A percentile compares a stretch with the other conserved stretches of the same genome.
Evolutionary conservation across 2,113 vertebrate genomes (phyloP).

Genomic region (Marcusenius ussheri): DNA sequence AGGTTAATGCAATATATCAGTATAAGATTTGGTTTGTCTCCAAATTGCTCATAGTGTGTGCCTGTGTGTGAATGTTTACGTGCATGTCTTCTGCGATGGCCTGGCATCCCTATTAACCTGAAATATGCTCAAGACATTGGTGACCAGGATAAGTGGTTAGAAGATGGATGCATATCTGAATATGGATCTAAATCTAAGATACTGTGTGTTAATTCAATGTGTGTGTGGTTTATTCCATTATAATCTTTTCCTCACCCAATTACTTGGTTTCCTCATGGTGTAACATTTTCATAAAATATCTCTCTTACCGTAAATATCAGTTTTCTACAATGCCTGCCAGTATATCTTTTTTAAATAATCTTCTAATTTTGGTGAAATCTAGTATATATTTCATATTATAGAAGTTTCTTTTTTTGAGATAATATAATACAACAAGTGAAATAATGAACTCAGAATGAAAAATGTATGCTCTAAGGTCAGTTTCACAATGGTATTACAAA

Average conservation of each 20-base stretch:
- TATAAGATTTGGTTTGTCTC: not conserved
- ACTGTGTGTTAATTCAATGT: not conserved
- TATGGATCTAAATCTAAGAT: not conserved
- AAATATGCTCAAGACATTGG: not conserved
- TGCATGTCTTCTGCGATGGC: not conserved
- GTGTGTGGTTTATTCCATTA: not conserved
- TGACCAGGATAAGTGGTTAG: not conserved
- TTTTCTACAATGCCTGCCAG: not conserved
- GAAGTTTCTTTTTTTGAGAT: not conserved
- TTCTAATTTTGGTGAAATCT: not conserved
- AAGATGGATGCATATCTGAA: not conserved
- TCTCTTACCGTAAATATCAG: not conserved
- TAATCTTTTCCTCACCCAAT: not conserved
- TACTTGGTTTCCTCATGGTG: not conserved
- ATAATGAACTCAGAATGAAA: not conserved
- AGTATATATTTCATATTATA: not conserved
- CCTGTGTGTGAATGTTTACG: not conserved
- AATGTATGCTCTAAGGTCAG: not conserved
- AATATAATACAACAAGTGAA: not conserved
- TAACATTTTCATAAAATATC: not conserved
- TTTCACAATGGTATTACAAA: constrained; percentile 1
- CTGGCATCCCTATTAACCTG: not conserved
- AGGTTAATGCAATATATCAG: not conserved
- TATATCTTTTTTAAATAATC: not conserved
- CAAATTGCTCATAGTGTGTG: not conserved